phyloP scores from a whole-genome alignment of 1,140 invertebrate genomes.

The Archegozetes longisetosus region DNA sequence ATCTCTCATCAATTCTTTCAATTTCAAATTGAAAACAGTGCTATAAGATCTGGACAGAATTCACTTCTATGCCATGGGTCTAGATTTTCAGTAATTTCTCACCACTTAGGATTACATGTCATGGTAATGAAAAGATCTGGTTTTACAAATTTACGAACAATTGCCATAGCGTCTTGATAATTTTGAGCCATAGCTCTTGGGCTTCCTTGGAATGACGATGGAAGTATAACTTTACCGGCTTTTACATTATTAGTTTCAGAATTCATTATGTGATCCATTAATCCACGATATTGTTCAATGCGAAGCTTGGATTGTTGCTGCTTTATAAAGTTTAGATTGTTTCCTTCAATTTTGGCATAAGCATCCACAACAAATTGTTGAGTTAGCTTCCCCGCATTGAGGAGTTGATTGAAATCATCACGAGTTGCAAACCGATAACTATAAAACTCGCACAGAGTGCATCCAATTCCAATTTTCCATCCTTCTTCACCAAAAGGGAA shows the following conservation, averaged over 20 bases:
- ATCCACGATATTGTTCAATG: conserved; percentile 16
- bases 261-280: conserved; percentile 15
- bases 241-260: neutral
- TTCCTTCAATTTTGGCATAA: conserved; percentile 15
- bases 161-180: conserved; percentile 26
- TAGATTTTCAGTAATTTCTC: conserved; percentile 28
- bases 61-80: conserved; percentile 21
- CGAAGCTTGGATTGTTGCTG: conserved; percentile 13
- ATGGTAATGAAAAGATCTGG: conserved; percentile 34
- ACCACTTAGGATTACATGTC: conserved; percentile 35
- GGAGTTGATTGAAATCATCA: conserved; percentile 20
- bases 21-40: conserved; percentile 29
- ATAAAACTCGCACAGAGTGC: neutral
- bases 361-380: conserved; percentile 20
- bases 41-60: conserved; percentile 28
- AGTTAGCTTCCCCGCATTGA: conserved; percentile 19
- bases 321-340: conserved; percentile 11
- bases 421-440: neutral
- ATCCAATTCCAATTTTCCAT: conserved; percentile 10
- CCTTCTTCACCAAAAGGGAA: conserved; percentile 15
- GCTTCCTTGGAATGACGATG: conserved; percentile 15
- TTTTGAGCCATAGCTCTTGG: conserved; percentile 16
- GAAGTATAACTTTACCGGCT: conserved; percentile 12
- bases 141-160: conserved; percentile 25
- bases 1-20: conserved; percentile 24